A percentile compares a stretch with the other conserved stretches of the same genome.
Conservation (phyloP, 53 echinoderm and acorn worm genomes). For the Patiria pectinifera region DNA sequence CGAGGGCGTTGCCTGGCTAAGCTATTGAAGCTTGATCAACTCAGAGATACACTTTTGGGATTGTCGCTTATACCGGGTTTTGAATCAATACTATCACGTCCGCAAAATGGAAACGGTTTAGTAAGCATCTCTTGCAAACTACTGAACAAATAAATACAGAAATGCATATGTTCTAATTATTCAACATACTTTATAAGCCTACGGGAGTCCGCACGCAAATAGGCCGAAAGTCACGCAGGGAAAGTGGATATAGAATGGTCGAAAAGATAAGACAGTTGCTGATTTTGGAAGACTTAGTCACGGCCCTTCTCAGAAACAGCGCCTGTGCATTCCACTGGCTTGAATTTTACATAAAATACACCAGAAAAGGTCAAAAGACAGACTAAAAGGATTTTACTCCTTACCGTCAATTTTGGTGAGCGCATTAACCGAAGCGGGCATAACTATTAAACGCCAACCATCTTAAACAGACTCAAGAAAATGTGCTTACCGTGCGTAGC, state of each 20-base stretch:
- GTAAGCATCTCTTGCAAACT: too few species aligned
- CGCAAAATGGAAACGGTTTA: too few species aligned
- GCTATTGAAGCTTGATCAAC: neutral
- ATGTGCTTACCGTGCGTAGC: conserved; percentile 47
- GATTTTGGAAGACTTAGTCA: neutral
- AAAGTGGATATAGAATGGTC: too few species aligned
- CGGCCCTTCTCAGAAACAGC: neutral
- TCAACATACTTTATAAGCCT: too few species aligned
- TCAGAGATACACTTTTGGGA: too few species aligned
- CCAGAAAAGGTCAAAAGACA: conserved; percentile 43
- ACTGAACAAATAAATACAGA: too few species aligned
- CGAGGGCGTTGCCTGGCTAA: neutral
- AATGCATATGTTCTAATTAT: too few species aligned
- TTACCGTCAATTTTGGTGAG: conserved; percentile 1
- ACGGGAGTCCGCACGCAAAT: too few species aligned
- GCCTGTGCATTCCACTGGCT: neutral
- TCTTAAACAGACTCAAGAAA: conserved; percentile 2
- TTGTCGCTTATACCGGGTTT: too few species aligned
- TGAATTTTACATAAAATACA: neutral
- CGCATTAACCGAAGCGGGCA: conserved; percentile 53
- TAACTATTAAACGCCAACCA: conserved; percentile 31
- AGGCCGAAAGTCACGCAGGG: too few species aligned
- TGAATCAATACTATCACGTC: too few species aligned
- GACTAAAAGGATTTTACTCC: conserved; percentile 36
- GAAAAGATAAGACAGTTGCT: too few species aligned